Evolutionary conservation across 2,888 invertebrate genomes (phyloP).

Genomic region (Adelognathus sp.): DNA sequence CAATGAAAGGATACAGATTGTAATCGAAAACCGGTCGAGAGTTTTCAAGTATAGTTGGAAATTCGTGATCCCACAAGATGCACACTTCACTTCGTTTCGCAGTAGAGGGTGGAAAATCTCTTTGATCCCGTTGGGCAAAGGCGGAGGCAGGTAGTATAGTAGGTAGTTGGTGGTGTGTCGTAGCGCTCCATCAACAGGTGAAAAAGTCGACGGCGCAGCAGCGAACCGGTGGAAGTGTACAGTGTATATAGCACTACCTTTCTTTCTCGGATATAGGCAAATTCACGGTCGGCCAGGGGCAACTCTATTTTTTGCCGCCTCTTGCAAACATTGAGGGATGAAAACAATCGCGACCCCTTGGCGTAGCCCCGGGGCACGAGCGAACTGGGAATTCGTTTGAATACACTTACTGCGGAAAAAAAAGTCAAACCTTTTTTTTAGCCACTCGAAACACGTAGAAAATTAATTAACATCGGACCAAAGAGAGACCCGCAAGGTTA

Average conservation of each 20-base stretch:
- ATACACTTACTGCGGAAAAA: background rate
- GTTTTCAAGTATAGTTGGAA: background rate
- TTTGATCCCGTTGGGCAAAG: conserved; percentile 21
- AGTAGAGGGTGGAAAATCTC: conserved; percentile 21
- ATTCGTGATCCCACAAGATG: background rate
- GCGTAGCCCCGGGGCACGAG: background rate
- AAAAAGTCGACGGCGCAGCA: conserved; percentile 66
- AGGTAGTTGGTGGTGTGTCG: background rate
- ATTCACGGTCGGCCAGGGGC: conserved; percentile 48
- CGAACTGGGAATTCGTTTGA: background rate
- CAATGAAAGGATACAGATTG: too few species aligned
- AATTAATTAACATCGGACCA: too few species aligned
- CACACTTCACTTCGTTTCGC: background rate
- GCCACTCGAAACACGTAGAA: background rate
- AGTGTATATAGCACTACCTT: background rate
- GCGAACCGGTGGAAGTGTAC: conserved; percentile 26
- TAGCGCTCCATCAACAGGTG: conserved; percentile 75
- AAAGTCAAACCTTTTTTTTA: background rate
- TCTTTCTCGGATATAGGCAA: conserved; percentile 52
- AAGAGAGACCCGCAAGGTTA: too few species aligned
- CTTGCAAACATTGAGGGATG: background rate
- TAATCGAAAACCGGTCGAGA: too few species aligned
- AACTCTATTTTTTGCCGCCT: conserved; percentile 58
- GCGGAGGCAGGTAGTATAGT: too few species aligned
- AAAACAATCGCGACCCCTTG: conserved; percentile 7